Conservation (phyloP, 2,888 invertebrate species). For the Synanthedon tipuliformis region DNA sequence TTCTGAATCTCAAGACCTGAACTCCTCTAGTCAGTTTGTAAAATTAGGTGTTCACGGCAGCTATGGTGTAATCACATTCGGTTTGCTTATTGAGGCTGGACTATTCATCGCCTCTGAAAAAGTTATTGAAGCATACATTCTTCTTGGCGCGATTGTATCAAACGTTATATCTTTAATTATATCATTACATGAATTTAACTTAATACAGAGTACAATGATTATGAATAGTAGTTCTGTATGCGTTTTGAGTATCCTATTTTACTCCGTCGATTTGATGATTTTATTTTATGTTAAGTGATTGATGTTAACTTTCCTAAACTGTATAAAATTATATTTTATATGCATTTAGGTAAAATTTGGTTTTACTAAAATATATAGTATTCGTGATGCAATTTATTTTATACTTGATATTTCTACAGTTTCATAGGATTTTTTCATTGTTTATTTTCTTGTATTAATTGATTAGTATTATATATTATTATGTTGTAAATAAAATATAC, state of each 20-base stretch:
- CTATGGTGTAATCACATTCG: neutral
- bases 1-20: neutral
- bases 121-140: neutral
- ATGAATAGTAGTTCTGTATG: neutral
- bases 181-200: neutral
- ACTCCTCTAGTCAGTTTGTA: neutral
- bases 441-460: too few relatives aligned
- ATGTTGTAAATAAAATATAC: too few relatives aligned
- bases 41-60: neutral
- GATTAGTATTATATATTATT: too few relatives aligned
- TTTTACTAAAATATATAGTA: too few relatives aligned
- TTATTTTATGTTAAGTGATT: neutral
- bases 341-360: neutral
- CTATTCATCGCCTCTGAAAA: neutral
- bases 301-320: too few relatives aligned
- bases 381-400: too few relatives aligned
- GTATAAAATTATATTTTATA: too few relatives aligned
- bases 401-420: too few relatives aligned
- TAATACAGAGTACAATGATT: neutral
- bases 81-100: neutral
- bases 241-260: neutral
- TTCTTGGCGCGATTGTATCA: neutral
- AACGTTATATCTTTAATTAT: neutral
- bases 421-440: too few relatives aligned
- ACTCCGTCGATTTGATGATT: neutral